Evolutionary conservation across 2,888 invertebrate genomes (phyloP), one percentile per base, ranked within the genome.

Genomic region (Polydrusus pterygomalis): DNA sequence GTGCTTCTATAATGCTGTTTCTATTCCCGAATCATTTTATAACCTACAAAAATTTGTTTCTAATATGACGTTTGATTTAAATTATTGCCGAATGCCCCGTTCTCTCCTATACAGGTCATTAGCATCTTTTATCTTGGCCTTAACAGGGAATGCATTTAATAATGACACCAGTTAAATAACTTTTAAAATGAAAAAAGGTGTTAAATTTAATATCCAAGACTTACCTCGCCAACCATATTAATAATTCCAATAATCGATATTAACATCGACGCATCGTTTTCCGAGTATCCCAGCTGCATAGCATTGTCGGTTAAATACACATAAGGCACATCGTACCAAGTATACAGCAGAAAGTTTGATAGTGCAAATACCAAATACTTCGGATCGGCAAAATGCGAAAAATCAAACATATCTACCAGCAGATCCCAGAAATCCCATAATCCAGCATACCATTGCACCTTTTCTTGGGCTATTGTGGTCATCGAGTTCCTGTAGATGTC

Each of bases 271-370:
- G 94, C 91, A 82, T 93, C 92, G 7, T 92, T 91, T 83, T 94
- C 92, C 77, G 91, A 90, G 85, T 92, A 93, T 20, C 95, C 95
- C 86, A 93, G 89, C 64, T 77, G 79, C 8, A 6, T 10, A 10
- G 94, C 95, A 85, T 93, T 92, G 85, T 97, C 97, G 1, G 95
- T 92, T 80, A 97, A 91, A 89, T 96, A 97, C 81, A 97, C 94
- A 87, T 97, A 97, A 1, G 97, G 96, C 71, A 97, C 95, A 86
- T 97, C 97, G 87, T 95, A 95, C 95, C 97, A 97, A 83, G 95
- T 93, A 89, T 97, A 97, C 79, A 97, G 90, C 20, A 97, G 89
- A 87, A 97, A 96, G 89, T 97, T 97, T 75, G 96, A 96, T 18
- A 97, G 86, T 25, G 95, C 93, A 88, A 97, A 97, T 68, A 95